Base-by-base conservation (phyloP, 64 coral and sea anemone species). In the Porites australiensis region DNA sequence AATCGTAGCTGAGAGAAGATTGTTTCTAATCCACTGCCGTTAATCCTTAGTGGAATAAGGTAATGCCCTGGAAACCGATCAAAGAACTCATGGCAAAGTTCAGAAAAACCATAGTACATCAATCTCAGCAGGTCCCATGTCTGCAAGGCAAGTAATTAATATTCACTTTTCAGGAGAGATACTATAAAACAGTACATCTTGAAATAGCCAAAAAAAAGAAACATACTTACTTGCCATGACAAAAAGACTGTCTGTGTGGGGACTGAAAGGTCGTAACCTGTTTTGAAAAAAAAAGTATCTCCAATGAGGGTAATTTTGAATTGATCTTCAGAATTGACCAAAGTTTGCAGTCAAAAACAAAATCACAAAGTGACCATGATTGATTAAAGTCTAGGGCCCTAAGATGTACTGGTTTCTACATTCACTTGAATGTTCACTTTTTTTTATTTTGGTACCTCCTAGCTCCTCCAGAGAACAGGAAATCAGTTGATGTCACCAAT, bases 1-100 rank as follows among this genome's bases (percentile, higher is more conserved):
- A 88, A 88, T 48, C 37, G 74, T 11, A 88, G 70, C 55, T 88
- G 86, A 15, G 18, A 37, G 21, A 88, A 88, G 11, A 88, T 49
- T 6, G 86, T 88, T 75, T 88, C 86, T 8, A 88, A 2, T 16
- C 53, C 86, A 76, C 86, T 88, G 3, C 86, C 86, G 65, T 88
- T 88, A 0, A 88, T 50, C 47, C 65, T 64, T 3, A 64, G 81
- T 2, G 83, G 83, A 7, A 46, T 10, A 7, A 87, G 20, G 43
- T 87, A 87, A n/a, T 51, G 72, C 1, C 65, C 83, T 27, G 83
- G 83, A 70, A 87, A 87, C 0, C 14, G 20, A 5, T 75, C 8
- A 37, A 88, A 22, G 50, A 75, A 88, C 1, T 59, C 47, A 27
- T 74, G 22, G 18, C 70, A 88, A 73, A 88, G 73, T 43, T 88